phyloP scores from a whole-genome alignment of 1,140 invertebrate species.

The Eumeta japonica region DNA sequence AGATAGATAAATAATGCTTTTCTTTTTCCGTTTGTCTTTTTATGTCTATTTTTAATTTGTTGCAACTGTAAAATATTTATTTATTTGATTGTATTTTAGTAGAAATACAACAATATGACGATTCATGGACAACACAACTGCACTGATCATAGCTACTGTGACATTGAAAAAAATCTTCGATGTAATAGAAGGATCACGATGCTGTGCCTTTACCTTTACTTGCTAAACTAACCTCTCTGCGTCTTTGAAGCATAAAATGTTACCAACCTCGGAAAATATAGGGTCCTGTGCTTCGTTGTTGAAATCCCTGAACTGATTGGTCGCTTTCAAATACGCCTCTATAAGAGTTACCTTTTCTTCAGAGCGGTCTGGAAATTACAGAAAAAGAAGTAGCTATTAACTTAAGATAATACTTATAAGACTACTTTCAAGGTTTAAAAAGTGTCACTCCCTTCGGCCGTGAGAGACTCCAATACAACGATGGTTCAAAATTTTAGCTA shows the following conservation, averaged over 20 bases:
- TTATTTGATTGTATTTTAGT: neutral
- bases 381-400: neutral
- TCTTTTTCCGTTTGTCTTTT: neutral
- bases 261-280: conserved; percentile 75
- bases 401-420: neutral
- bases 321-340: conserved; percentile 78
- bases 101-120: neutral
- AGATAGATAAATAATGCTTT: neutral
- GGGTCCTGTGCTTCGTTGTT: conserved; percentile 77
- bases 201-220: neutral
- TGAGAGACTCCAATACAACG: neutral
- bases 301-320: conserved; percentile 85
- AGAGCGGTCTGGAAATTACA: conserved; percentile 68
- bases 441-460: neutral
- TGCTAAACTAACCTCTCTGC: too few relatives aligned
- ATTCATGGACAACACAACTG: neutral
- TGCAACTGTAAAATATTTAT: too few relatives aligned
- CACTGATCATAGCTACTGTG: neutral
- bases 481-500: neutral
- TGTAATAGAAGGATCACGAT: neutral
- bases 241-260: neutral
- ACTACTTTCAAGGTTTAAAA: neutral
- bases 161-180: neutral
- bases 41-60: conserved; percentile 5
- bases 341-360: conserved; percentile 81